Conservation (phyloP, 2,113 vertebrate species). For the Cathartes aura region DNA sequence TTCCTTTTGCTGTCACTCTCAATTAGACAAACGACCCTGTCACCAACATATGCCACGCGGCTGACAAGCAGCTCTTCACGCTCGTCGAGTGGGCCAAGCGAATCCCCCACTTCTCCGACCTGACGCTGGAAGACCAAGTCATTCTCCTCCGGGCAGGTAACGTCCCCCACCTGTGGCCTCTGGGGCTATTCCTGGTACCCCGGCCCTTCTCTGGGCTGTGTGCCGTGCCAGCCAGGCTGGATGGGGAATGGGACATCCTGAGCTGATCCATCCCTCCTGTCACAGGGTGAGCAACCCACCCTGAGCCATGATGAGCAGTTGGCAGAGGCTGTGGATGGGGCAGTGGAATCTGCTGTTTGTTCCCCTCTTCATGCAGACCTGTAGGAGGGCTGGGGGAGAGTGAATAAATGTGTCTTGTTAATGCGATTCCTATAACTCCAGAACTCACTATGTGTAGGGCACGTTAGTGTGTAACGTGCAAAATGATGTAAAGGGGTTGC, state of each 20-base stretch:
- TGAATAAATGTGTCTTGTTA: not conserved
- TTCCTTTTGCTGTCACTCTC: not conserved
- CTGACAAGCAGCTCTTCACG: slow-evolving; percentile 96
- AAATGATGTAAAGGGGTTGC: not conserved
- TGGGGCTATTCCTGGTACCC: not conserved
- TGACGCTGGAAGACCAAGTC: slow-evolving; percentile 93
- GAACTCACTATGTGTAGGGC: not conserved
- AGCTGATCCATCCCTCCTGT: not conserved
- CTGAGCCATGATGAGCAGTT: fast-evolving
- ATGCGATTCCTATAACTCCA: not conserved
- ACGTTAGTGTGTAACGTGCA: not conserved
- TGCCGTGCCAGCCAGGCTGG: not conserved
- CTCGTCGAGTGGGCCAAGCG: slow-evolving; percentile 96
- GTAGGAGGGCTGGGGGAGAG: not conserved
- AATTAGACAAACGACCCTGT: slow-evolving; percentile 92
- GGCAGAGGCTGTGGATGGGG: not conserved
- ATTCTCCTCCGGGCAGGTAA: slow-evolving; percentile 94
- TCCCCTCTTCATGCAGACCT: not conserved
- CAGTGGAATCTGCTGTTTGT: not conserved
- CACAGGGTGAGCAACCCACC: fast-evolving
- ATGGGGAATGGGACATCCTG: not conserved
- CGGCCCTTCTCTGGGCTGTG: not conserved
- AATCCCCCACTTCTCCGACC: slow-evolving; percentile 93
- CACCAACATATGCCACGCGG: slow-evolving; percentile 96
- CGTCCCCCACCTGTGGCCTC: not conserved